Percentiles rank a stretch among this genome's conserved stretches.
Evolutionary conservation across 2,797 vertebrate genomes (phyloP).

Genomic region (Parotocinclus haroldoi): DNA sequence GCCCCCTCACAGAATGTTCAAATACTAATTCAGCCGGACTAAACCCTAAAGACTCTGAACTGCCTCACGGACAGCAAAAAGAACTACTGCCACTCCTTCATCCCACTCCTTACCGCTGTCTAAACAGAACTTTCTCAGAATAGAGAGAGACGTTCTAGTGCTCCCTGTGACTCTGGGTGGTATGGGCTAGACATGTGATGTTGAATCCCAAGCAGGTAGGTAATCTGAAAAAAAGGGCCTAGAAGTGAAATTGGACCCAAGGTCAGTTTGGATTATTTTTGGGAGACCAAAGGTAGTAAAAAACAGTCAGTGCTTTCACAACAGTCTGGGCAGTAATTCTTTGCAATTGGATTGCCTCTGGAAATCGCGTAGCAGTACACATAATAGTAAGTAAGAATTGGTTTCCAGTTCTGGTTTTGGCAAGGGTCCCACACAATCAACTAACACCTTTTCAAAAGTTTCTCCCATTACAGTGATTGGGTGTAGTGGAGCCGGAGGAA

Average conservation of each 20-base stretch:
- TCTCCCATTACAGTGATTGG: too few species aligned
- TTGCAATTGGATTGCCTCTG: not conserved
- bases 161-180: not conserved
- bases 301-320: not conserved
- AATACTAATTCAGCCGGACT: constrained; percentile 11
- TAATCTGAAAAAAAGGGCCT: not conserved
- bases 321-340: not conserved
- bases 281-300: not conserved
- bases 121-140: not conserved
- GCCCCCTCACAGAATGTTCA: constrained; percentile 1
- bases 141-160: not conserved
- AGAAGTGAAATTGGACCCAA: not conserved
- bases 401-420: not conserved
- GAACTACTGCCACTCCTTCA: not conserved
- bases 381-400: not conserved
- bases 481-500: not conserved
- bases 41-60: constrained; percentile 6
- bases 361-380: not conserved
- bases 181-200: not conserved
- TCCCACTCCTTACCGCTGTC: not conserved
- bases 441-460: not conserved
- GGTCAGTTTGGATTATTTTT: not conserved
- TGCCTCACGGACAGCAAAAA: not conserved
- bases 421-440: not conserved
- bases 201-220: not conserved